Evolutionary conservation across 2,113 vertebrate species (phyloP), one percentile per base, ranked within the genome.

Genomic region (Emberiza fucata): DNA sequence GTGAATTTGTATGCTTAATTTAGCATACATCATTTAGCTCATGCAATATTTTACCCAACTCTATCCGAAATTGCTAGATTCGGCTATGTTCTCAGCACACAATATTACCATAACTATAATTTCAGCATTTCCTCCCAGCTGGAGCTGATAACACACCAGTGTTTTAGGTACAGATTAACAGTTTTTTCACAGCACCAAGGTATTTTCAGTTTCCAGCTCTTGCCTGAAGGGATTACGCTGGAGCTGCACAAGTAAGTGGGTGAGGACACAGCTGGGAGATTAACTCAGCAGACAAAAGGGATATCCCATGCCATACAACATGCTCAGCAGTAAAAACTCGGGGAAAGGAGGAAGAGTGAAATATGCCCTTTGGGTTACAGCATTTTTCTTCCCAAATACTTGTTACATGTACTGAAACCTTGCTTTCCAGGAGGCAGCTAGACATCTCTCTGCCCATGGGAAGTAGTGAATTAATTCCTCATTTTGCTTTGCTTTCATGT

Each of bases 371-470:
- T 2, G 12, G 14, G 8, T 53, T 61, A 48, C 18, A 53, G 8
- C 8, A 29, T n/a, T 75, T 71, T 22, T 82, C 23, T 86, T 91
- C 27, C 9, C 21, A 73, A 47, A 39, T 39, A 37, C 5, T 61
- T 83, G 7, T 27, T 24, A 44, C 0, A 0, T 14, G 8, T 70
- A 28, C 13, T 5, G 4, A 73, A 42, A 8, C 8, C 31, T 59
- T 63, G 25, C 14, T 42, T 80, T 71, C 53, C 25, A 86, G 40
- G 19, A 57, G 44, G 15, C 10, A 66, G 21, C 6, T 54, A 45
- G 60, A 47, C 24, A 75, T 19, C 31, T 54, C 15, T 15, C 19
- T 68, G 21, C 5, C 9, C 12, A 8, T 17, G 9, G 24, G 19
- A 81, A 89, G 12, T 2, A 44, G 21, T 29, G 20, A 90, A 54